These are phyloP conservation scores for Eudemis profundana DNA, from an alignment of 2,888 invertebrate species.

Conservation along the genomic window DNA sequence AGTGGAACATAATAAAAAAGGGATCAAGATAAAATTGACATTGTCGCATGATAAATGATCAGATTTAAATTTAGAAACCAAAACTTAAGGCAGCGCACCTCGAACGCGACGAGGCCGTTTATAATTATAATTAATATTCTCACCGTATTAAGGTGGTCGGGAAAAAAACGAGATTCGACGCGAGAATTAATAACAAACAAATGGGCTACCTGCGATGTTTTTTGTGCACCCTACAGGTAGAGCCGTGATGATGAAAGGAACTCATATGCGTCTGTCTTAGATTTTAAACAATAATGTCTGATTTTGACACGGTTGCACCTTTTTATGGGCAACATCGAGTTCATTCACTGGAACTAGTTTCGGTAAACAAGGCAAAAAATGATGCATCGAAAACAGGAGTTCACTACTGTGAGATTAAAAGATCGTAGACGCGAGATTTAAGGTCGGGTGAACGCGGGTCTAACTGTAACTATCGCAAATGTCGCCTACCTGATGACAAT, in stretches of 20 bases:
- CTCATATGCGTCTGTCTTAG: slow-evolving; percentile 81
- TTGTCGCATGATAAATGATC: slow-evolving; percentile 84
- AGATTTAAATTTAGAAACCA: slow-evolving; percentile 81
- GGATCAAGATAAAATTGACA: slow-evolving; percentile 79
- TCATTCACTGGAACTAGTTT: slow-evolving; percentile 72
- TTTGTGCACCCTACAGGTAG: slow-evolving; percentile 83
- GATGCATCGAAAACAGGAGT: slow-evolving; percentile 49
- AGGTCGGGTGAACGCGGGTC: slow-evolving; percentile 30
- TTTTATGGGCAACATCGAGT: slow-evolving; percentile 68
- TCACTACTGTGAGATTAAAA: slow-evolving; percentile 35
- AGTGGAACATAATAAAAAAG: slow-evolving; percentile 59
- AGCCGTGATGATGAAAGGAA: slow-evolving; percentile 78
- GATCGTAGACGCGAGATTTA: slow-evolving; percentile 2
- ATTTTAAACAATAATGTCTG: slow-evolving; percentile 79
- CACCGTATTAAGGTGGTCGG: slow-evolving; percentile 82
- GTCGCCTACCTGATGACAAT: slow-evolving; percentile 43
- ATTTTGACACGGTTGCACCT: slow-evolving; percentile 82
- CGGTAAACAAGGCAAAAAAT: slow-evolving; percentile 63
- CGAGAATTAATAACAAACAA: slow-evolving; percentile 86
- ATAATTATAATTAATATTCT: slow-evolving; percentile 86
- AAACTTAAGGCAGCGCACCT: slow-evolving; percentile 74
- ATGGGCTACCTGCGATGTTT: slow-evolving; percentile 85
- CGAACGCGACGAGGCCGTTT: slow-evolving; percentile 80
- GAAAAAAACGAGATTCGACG: slow-evolving; percentile 80
- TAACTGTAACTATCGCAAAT: slow-evolving; percentile 35